A percentile compares a stretch with the other conserved stretches of the same genome.
Evolutionary conservation across 1,140 invertebrate species (phyloP).

Genomic region (Ctenoplectra terminalis): DNA sequence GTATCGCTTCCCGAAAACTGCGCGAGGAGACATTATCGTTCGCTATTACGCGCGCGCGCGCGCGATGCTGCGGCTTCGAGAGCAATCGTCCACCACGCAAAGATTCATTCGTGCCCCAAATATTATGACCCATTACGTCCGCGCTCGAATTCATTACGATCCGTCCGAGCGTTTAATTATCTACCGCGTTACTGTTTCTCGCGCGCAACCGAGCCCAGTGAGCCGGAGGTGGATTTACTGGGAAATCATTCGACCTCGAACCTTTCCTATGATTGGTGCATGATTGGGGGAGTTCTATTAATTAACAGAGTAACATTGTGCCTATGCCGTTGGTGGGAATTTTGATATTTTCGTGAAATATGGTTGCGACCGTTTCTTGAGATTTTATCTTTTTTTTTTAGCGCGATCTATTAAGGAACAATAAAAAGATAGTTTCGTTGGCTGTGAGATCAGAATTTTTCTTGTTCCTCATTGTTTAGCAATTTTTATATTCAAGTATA

Average conservation of each 20-base stretch:
- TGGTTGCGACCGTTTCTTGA: no score
- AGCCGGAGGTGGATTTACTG: not conserved
- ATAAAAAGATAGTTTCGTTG: no score
- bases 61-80: not conserved
- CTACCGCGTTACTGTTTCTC: not conserved
- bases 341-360: no score
- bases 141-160: slow-evolving; percentile 4
- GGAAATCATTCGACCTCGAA: not conserved
- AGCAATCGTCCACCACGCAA: not conserved
- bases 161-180: slow-evolving; percentile 23
- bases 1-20: not conserved
- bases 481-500: no score
- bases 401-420: no score
- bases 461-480: no score
- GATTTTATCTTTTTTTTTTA: no score
- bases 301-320: no score
- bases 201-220: not conserved
- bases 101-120: slow-evolving; percentile 41
- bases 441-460: no score
- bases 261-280: not conserved
- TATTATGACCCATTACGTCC: slow-evolving; percentile 29
- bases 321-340: no score
- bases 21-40: not conserved
- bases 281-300: not conserved
- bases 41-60: not conserved